Conservation (phyloP, 2,888 invertebrate genomes). For the Dendrolimus houi region DNA sequence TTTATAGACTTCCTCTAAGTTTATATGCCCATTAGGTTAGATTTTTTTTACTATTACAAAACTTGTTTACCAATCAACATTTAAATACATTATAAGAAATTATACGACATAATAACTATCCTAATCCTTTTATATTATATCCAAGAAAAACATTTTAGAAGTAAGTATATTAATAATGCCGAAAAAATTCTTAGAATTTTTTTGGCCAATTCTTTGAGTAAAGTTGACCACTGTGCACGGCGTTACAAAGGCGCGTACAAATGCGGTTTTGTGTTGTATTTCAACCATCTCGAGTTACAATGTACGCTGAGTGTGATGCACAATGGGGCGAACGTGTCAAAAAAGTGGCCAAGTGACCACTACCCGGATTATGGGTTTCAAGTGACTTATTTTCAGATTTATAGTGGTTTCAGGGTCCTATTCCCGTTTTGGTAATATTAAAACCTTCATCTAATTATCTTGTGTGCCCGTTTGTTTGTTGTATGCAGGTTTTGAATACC, state of each 20-base stretch:
- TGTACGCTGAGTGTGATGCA: slow-evolving; percentile 16
- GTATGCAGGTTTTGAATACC: too few relatives aligned
- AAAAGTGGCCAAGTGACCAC: slow-evolving; percentile 14
- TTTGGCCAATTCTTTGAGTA: slow-evolving; percentile 11
- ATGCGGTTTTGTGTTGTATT: slow-evolving; percentile 11
- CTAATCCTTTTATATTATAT: background rate
- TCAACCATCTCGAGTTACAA: slow-evolving; percentile 17
- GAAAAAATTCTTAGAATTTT: slow-evolving; percentile 26
- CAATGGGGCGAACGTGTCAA: slow-evolving; percentile 13
- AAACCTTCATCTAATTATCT: too few relatives aligned
- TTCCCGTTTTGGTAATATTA: too few relatives aligned
- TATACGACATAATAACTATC: background rate
- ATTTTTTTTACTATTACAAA: too few relatives aligned
- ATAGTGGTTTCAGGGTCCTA: too few relatives aligned
- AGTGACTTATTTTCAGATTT: slow-evolving; percentile 1
- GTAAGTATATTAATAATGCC: background rate
- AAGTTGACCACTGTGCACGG: slow-evolving; percentile 14
- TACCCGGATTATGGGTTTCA: slow-evolving; percentile 9
- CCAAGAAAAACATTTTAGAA: background rate
- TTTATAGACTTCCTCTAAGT: too few relatives aligned
- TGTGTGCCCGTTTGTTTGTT: too few relatives aligned
- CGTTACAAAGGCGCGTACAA: background rate
- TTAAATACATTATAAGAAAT: background rate
- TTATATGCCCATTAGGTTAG: too few relatives aligned
- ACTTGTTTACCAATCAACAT: too few relatives aligned